Percentiles rank a stretch among this genome's conserved stretches.
Conservation (phyloP, 1,140 invertebrate genomes). For the Dryas iulia region DNA sequence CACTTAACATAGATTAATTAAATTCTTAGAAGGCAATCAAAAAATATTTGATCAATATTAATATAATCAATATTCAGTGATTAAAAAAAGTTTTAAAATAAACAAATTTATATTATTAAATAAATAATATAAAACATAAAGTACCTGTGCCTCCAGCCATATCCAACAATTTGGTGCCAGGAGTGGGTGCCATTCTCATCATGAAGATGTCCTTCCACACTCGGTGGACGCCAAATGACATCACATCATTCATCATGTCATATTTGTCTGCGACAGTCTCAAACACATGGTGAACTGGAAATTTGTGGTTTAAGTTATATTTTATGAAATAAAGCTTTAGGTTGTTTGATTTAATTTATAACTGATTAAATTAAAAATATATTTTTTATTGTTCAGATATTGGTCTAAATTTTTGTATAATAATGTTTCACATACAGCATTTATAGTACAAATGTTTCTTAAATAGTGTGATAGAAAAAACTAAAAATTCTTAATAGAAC, state of each 20-base stretch:
- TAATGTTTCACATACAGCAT: too few relatives aligned
- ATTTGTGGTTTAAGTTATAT: neutral
- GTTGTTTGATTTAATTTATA: too few relatives aligned
- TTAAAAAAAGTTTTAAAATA: neutral
- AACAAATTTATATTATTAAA: too few relatives aligned
- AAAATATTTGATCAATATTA: too few relatives aligned
- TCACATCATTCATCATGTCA: constrained; percentile 99
- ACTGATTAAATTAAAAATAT: too few relatives aligned
- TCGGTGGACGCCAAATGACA: constrained; percentile 97
- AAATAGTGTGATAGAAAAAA: too few relatives aligned
- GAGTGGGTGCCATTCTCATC: constrained; percentile 86
- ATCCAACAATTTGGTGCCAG: constrained; percentile 92
- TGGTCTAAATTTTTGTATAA: too few relatives aligned
- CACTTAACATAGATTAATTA: neutral
- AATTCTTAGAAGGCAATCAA: neutral
- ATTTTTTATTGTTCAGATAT: too few relatives aligned
- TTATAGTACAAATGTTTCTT: too few relatives aligned
- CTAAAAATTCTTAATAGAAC: too few relatives aligned
- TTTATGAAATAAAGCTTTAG: too few relatives aligned
- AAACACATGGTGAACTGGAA: constrained; percentile 95
- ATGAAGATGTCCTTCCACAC: constrained; percentile 99
- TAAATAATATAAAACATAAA: neutral
- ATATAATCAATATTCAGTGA: too few relatives aligned
- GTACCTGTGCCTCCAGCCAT: constrained; percentile 96
- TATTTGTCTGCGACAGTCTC: constrained; percentile 96